Evolutionary conservation across 2,113 vertebrate species (phyloP).

Genomic region (Ascaphus truei): DNA sequence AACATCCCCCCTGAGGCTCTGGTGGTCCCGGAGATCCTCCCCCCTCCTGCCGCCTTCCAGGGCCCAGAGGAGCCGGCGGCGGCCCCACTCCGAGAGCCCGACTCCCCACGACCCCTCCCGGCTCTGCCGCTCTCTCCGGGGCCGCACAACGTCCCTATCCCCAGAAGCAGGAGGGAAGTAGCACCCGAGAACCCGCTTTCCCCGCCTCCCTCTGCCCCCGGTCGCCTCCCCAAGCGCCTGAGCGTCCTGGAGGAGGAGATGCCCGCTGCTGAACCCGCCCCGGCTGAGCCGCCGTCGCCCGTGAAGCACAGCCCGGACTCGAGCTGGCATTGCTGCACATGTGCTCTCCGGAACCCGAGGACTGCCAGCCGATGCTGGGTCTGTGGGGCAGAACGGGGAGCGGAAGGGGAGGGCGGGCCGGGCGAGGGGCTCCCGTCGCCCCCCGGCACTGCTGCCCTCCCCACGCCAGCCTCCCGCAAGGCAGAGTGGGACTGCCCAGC

Average conservation of each 20-base stretch:
- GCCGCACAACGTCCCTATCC: constrained; percentile 92
- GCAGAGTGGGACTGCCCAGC: constrained; percentile 85
- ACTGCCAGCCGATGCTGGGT: constrained; percentile 75
- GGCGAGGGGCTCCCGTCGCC: constrained; percentile 6
- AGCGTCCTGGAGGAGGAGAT: constrained; percentile 78
- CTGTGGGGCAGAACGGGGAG: constrained; percentile 45
- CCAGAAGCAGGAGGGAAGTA: constrained; percentile 89
- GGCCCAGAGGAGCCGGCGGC: constrained; percentile 59
- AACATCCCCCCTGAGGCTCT: constrained; percentile 94
- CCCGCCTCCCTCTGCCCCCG: constrained; percentile 54
- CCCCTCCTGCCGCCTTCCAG: constrained; percentile 68
- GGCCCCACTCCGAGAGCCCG: constrained; percentile 46
- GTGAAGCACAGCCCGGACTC: constrained; percentile 86
- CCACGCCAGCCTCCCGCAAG: constrained; percentile 35
- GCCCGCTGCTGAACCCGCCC: constrained; percentile 54
- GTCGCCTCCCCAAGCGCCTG: constrained; percentile 78
- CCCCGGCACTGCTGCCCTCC: constrained; percentile 54
- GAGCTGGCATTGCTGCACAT: constrained; percentile 91
- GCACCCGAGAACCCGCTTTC: constrained; percentile 68
- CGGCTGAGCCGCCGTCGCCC: constrained; percentile 71
- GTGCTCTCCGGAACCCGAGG: constrained; percentile 87
- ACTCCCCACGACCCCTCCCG: constrained; percentile 57
- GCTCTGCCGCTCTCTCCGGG: constrained; percentile 60
- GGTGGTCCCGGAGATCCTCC: constrained; percentile 88
- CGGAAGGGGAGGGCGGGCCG: background rate